These are phyloP conservation scores for Sicus ferrugineus DNA, from an alignment of 2,888 invertebrate genomes.

Conservation along the genomic window DNA sequence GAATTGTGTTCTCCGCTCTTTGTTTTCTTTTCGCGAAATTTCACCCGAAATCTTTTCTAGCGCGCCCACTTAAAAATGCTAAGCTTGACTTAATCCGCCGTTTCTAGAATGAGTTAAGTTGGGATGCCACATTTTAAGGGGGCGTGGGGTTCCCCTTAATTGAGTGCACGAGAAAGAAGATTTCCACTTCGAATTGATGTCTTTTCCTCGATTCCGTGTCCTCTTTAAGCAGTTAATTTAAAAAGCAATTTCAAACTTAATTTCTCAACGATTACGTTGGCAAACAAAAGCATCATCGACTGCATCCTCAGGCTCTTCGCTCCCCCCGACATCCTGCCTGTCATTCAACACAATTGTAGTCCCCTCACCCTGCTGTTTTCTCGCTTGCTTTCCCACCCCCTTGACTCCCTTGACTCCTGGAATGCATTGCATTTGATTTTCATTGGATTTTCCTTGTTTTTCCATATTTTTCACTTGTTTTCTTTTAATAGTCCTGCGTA, in stretches of 20 bases:
- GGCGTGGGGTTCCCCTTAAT: background rate
- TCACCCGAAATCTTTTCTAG: conserved; percentile 21
- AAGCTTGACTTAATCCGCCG: conserved; percentile 22
- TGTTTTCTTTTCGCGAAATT: background rate
- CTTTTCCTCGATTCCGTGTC: conserved; percentile 8
- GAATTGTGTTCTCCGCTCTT: background rate
- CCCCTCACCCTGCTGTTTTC: background rate
- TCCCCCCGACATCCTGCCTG: background rate
- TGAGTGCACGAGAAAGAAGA: conserved; percentile 18
- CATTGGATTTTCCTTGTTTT: conserved; percentile 16
- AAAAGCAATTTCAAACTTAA: conserved; percentile 42
- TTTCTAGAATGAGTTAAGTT: background rate
- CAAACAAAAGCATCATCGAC: conserved; percentile 38
- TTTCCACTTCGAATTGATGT: background rate
- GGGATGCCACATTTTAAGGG: background rate
- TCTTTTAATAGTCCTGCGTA: conserved; percentile 36
- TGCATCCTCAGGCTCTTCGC: background rate
- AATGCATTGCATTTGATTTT: conserved; percentile 11
- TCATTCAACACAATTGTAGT: background rate
- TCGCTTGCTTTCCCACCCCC: background rate
- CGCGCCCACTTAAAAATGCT: conserved; percentile 32
- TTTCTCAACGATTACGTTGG: conserved; percentile 46
- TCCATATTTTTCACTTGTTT: conserved; percentile 27
- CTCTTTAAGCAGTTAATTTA: conserved; percentile 34
- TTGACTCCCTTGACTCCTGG: too few relatives aligned